Base-by-base conservation (phyloP, 2,113 vertebrate species). In the Tragelaphus scriptus region DNA sequence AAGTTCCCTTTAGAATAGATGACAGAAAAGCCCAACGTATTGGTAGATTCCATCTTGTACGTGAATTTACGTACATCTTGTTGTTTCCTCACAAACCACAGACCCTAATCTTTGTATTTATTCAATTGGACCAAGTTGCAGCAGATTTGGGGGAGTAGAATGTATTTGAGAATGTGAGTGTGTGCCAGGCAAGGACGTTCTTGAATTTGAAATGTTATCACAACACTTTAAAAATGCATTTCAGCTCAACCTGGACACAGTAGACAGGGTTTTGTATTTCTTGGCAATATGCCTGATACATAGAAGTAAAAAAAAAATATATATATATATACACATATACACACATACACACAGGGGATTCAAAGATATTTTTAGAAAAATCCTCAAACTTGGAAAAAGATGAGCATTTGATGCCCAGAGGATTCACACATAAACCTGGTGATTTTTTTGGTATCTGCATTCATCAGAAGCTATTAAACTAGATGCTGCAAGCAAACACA, bases 401-500 rank as follows among this genome's bases (percentile, higher is more conserved):
- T 55, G 71, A 93, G 13, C 21, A 55, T 91, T 92, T 92, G 63
- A 86, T 94, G 23, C 84, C 47, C 89, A 40, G 47, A 75, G 23
- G 91, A 65, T 89, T 97, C 86, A 84, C 61, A 95, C 28, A 87
- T 19, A 96, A 82, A 63, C 79, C 30, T 97, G 56, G 47, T 30
- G 61, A 65, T 88, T 93, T 94, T 90, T 56, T 86, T 84, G 16
- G 15, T 87, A 85, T 95, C 86, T 91, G n/a, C 49, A 89, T 95
- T 89, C 56, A 94, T 95, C 88, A 71, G 71, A 91, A 97, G 92
- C 7, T 94, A 32, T 71, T 61, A 92, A 97, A 77, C 1, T 58
- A 85, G 12, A 86, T 5, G 68, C 6, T 65, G 26, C 44, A 44
- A 93, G 28, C 16, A 68, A 97, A 71, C 23, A 92, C 47, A 11